Base-by-base conservation (phyloP, 2,113 vertebrate species). In the Ptychochromis oligacanthus region DNA sequence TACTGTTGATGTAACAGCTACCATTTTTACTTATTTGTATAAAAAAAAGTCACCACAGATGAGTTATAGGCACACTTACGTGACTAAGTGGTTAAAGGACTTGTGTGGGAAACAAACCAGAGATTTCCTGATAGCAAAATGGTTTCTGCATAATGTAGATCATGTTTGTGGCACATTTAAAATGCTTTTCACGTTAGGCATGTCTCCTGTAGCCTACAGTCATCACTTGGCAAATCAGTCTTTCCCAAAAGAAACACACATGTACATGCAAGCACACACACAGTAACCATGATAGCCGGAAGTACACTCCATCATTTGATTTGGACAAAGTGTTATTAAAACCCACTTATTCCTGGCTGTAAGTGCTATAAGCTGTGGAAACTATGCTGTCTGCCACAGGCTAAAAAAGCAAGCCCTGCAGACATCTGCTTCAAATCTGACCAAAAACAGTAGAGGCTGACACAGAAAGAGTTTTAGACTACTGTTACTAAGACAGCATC, bases 241-340 rank as follows among this genome's bases (percentile, higher is more conserved):
- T 76, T 77, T 26, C 65, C 34, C 34, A 31, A 14, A 31, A 74
- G 34, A 81, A 60, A 58, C 34, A 79, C 36, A 79, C 54, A 75
- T 28, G 7, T 6, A 70, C 59, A 85, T 26, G 58, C n/a, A n/a
- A 9, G 1, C 17, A 75, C 26, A 72, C 20, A 80, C 76, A 83
- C 31, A 67, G 52, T 36, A 70, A 88, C 80, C 81, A 81, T 7
- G 54, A 77, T 72, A 75, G 76, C 43, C 61, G 54, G 82, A 82
- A 77, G 81, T 65, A 91, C 76, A 75, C 82, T 91, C 86, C 90
- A 94, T 94, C 91, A 93, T 91, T 91, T 93, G 88, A 91, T 90
- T 90, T 92, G 60, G 83, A 93, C 84, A 89, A 84, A 91, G 88
- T 91, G 88, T 93, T 93, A 94, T 94, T 94, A 95, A 94, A 95